Conservation (phyloP, 2,797 vertebrate genomes). For the Lophius americanus region DNA sequence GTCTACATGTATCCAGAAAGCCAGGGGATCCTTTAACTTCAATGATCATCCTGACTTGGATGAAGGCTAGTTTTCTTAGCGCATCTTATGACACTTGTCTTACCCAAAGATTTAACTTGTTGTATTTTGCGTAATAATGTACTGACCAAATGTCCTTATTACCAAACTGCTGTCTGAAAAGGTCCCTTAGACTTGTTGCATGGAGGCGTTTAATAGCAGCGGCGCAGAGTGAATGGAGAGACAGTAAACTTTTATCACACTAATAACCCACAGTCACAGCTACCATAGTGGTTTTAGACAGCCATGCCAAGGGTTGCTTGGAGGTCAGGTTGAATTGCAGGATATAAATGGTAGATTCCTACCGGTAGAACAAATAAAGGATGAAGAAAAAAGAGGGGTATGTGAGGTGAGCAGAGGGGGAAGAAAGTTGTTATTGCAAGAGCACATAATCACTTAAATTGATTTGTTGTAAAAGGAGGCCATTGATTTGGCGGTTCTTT, state of each 20-base stretch:
- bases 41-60: constrained; percentile 61
- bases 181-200: constrained; percentile 56
- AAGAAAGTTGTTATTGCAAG: constrained; percentile 69
- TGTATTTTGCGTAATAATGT: constrained; percentile 44
- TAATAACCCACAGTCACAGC: constrained; percentile 78
- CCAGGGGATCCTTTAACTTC: constrained; percentile 62
- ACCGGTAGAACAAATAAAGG: constrained; percentile 74
- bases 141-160: constrained; percentile 65
- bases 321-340: constrained; percentile 85
- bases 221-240: constrained; percentile 66
- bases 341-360: constrained; percentile 76
- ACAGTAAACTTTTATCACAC: constrained; percentile 83
- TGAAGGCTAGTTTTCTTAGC: constrained; percentile 12
- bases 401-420: constrained; percentile 67
- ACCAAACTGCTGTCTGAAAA: constrained; percentile 65
- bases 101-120: constrained; percentile 34
- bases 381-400: constrained; percentile 49
- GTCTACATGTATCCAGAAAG: constrained; percentile 74
- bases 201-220: constrained; percentile 74
- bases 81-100: constrained; percentile 29
- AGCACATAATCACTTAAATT: constrained; percentile 75
- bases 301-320: constrained; percentile 74
- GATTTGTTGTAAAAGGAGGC: constrained; percentile 72
- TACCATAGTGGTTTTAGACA: constrained; percentile 77
- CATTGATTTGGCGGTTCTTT: constrained; percentile 71